These are phyloP conservation scores for Myrmecobius fasciatus DNA, from an alignment of 2,113 vertebrate genomes.

Conservation along the genomic window DNA sequence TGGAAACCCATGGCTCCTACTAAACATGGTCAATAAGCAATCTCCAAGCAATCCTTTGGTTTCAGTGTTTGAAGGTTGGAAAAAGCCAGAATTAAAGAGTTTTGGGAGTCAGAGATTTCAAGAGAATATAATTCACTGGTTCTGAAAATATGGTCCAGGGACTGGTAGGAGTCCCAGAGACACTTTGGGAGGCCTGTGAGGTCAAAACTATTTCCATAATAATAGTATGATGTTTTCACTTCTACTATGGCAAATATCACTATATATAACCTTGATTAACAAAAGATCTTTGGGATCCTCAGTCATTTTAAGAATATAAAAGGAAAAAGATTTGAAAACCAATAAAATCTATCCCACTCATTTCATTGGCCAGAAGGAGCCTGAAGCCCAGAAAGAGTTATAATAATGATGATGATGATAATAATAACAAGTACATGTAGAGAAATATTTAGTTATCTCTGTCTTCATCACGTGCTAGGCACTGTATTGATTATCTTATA, in stretches of 20 bases:
- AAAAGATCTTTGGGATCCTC: not conserved
- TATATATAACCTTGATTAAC: not conserved
- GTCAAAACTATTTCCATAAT: not conserved
- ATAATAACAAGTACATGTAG: no score
- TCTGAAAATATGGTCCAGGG: not conserved
- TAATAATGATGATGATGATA: no score
- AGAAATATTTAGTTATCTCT: no score
- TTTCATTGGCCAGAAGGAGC: not conserved
- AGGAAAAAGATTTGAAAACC: not conserved
- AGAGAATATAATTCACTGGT: slow-evolving; percentile 15
- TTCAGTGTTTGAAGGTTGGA: not conserved
- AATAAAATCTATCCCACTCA: not conserved
- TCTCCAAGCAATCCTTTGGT: not conserved
- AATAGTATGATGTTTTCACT: not conserved
- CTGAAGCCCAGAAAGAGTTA: not conserved
- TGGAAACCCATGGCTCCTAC: not conserved
- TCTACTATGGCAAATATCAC: not conserved
- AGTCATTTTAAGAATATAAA: not conserved
- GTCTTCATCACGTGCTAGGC: no score
- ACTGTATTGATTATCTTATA: not conserved
- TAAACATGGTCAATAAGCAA: not conserved
- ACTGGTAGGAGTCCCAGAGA: not conserved
- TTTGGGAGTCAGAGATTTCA: not conserved
- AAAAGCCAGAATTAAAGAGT: not conserved
- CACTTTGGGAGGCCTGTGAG: not conserved